phyloP scores from a whole-genome alignment of 2,113 vertebrate species.

The Hemiscyllium ocellatum region DNA sequence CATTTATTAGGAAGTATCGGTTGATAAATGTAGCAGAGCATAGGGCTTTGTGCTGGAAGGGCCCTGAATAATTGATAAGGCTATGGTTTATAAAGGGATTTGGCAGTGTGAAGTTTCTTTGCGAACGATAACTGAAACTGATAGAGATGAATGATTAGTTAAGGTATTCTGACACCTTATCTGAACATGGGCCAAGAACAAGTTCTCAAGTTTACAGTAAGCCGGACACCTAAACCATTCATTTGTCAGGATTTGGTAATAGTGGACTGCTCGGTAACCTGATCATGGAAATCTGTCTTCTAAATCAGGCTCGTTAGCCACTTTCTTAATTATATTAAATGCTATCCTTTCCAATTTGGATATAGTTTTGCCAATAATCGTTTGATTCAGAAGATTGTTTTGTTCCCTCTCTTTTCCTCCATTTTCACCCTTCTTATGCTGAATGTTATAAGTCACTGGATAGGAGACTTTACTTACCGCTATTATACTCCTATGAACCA shows the following conservation, averaged over 20 bases:
- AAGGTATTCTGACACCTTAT: constrained; percentile 25
- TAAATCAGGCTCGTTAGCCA: neutral
- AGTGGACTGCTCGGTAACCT: neutral
- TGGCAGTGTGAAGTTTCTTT: constrained; percentile 22
- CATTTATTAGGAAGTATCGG: neutral
- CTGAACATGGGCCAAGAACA: neutral
- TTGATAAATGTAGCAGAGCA: neutral
- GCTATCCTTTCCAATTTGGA: neutral
- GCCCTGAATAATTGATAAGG: constrained; percentile 4
- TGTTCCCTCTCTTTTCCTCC: neutral
- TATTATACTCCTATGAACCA: neutral
- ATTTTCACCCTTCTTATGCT: neutral
- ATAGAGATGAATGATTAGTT: neutral
- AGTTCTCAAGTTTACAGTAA: constrained; percentile 8
- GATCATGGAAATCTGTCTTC: neutral
- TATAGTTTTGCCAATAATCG: neutral
- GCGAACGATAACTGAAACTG: constrained; percentile 7
- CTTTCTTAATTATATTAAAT: neutral
- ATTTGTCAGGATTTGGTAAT: neutral
- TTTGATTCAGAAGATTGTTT: neutral
- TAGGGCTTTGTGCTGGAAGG: neutral
- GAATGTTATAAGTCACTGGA: neutral
- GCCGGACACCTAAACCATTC: neutral
- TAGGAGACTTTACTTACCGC: neutral
- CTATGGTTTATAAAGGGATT: neutral